A percentile compares a stretch with the other conserved stretches of the same genome.
Conservation (phyloP, 2,797 vertebrate species). For the Coluber constrictor region DNA sequence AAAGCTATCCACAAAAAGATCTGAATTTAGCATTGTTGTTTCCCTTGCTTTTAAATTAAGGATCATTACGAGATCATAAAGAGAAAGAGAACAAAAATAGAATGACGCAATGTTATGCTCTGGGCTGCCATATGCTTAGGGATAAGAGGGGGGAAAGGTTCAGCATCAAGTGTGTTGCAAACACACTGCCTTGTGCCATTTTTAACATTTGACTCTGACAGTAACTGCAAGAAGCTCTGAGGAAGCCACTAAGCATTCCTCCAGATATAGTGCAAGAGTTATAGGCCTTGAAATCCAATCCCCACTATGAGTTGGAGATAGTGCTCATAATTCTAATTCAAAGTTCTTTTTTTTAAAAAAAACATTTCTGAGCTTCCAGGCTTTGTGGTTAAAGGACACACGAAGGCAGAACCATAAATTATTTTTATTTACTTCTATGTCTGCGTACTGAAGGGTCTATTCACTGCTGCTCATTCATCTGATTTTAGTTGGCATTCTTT, state of each 20-base stretch:
- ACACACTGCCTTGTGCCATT: neutral
- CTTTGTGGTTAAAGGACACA: conserved; percentile 11
- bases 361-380: neutral
- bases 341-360: neutral
- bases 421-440: neutral
- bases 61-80: neutral
- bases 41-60: neutral
- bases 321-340: conserved; percentile 20
- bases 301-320: neutral
- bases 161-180: neutral
- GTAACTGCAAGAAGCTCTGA: neutral
- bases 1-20: neutral
- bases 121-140: neutral
- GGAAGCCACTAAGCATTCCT: neutral
- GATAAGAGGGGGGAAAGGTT: neutral
- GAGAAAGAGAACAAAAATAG: neutral
- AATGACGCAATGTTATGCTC: neutral
- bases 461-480: neutral
- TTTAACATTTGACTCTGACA: neutral
- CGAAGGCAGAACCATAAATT: conserved; percentile 9
- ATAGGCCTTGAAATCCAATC: neutral
- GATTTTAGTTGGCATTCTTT: neutral
- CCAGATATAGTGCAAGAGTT: neutral
- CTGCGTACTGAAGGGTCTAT: neutral
- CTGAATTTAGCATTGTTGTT: neutral